Conservation (phyloP, 2,888 invertebrate genomes). For the Harpalus rubripes region DNA sequence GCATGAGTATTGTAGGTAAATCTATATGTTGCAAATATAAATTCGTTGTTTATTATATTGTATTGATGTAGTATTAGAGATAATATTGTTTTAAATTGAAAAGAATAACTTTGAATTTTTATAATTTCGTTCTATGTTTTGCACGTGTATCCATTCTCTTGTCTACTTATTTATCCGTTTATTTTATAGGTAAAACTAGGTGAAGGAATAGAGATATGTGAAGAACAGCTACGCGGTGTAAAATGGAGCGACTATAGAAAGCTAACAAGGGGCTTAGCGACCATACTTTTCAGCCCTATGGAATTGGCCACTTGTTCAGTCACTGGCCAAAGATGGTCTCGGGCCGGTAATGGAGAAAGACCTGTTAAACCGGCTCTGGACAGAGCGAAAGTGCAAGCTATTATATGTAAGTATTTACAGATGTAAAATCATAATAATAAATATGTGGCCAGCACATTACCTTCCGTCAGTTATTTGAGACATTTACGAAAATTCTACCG, state of each 20-base stretch:
- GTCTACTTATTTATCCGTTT: conserved; percentile 73
- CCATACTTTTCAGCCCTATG: conserved; percentile 86
- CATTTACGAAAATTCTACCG: too few species aligned
- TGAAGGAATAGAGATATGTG: conserved; percentile 86
- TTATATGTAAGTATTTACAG: conserved; percentile 80
- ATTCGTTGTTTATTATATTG: too few species aligned
- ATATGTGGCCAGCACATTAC: too few species aligned
- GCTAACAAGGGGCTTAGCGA: conserved; percentile 85
- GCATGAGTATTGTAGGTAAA: too few species aligned
- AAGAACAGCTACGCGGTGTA: conserved; percentile 84
- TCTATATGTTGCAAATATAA: too few species aligned
- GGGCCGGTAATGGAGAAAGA: conserved; percentile 85
- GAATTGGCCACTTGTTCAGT: conserved; percentile 88
- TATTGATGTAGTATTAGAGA: too few species aligned
- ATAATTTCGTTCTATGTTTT: background rate
- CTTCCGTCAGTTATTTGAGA: too few species aligned
- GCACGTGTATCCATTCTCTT: too few species aligned
- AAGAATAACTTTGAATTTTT: background rate
- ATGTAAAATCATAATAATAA: background rate
- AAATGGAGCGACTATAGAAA: conserved; percentile 88
- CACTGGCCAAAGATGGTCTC: conserved; percentile 87
- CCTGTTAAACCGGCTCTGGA: conserved; percentile 88
- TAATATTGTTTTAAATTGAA: too few species aligned
- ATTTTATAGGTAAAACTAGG: conserved; percentile 83
- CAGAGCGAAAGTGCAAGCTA: conserved; percentile 86